phyloP scores from a whole-genome alignment of 2,888 invertebrate species.

The Priapulus caudatus region DNA sequence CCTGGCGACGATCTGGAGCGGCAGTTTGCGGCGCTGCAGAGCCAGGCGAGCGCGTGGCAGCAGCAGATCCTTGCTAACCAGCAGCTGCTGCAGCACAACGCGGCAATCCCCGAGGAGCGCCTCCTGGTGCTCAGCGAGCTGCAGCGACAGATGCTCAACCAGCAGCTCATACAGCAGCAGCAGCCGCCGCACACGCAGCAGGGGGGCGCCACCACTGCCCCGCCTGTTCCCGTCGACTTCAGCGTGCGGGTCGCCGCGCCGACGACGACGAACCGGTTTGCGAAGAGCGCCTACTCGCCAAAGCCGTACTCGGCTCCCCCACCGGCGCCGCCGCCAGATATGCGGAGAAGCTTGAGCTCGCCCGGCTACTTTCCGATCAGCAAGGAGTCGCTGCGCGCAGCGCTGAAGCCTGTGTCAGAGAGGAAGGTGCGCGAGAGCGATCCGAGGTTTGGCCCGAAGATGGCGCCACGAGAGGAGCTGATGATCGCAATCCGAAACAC shows the following conservation, averaged over 20 bases:
- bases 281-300: neutral
- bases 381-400: neutral
- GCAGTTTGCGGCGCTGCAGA: constrained; percentile 29
- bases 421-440: constrained; percentile 23
- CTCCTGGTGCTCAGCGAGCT: constrained; percentile 27
- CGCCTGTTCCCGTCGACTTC: neutral
- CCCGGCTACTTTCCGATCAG: neutral
- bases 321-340: constrained; percentile 16
- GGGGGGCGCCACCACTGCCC: no score
- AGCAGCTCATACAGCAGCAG: constrained; percentile 18
- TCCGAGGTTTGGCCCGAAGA: no score
- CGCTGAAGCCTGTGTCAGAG: neutral
- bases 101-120: constrained; percentile 21
- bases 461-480: constrained; percentile 53
- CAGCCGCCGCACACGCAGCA: neutral
- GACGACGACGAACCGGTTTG: neutral
- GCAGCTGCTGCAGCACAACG: constrained; percentile 24
- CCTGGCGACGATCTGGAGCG: no score
- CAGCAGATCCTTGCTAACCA: constrained; percentile 31
- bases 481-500: constrained; percentile 59
- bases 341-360: constrained; percentile 11
- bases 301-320: constrained; percentile 13
- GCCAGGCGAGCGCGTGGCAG: constrained; percentile 31
- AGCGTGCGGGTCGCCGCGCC: neutral
- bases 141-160: constrained; percentile 26